Evolutionary conservation across 2,113 vertebrate genomes (phyloP).

Genomic region (Rostratula benghalensis): DNA sequence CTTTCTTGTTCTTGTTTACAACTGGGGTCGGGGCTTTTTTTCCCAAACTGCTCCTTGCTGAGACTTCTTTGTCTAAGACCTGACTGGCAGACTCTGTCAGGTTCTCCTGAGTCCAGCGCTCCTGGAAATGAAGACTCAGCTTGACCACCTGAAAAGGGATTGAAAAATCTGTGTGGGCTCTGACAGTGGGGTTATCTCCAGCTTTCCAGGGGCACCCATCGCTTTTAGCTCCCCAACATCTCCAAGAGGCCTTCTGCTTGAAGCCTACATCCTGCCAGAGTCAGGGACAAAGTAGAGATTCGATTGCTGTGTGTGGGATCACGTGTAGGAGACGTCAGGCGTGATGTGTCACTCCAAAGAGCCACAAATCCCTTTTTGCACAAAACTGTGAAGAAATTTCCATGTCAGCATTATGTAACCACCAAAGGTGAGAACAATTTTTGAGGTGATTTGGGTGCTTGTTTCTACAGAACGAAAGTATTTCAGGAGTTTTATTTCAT

Average conservation of each 20-base stretch:
- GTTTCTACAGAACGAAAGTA: neutral
- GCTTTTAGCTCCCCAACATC: neutral
- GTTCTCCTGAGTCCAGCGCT: fast-evolving
- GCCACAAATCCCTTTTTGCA: neutral
- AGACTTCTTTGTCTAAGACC: neutral
- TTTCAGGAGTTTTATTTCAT: neutral
- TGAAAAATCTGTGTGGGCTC: neutral
- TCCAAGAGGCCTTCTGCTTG: neutral
- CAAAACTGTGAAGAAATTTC: neutral
- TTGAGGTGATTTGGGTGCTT: neutral
- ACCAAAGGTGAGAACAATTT: neutral
- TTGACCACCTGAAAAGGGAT: neutral
- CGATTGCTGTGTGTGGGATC: neutral
- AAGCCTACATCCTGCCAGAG: neutral
- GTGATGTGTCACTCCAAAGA: neutral
- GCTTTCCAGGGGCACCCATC: neutral
- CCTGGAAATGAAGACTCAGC: neutral
- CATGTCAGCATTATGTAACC: neutral
- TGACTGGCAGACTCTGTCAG: neutral
- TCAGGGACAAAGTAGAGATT: neutral
- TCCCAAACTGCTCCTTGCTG: neutral
- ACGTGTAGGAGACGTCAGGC: fast-evolving
- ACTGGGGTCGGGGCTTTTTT: neutral
- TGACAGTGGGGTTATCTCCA: neutral
- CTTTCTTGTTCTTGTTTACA: neutral